phyloP scores from a whole-genome alignment of 1,140 invertebrate species.

The Ridgeia piscesae region DNA sequence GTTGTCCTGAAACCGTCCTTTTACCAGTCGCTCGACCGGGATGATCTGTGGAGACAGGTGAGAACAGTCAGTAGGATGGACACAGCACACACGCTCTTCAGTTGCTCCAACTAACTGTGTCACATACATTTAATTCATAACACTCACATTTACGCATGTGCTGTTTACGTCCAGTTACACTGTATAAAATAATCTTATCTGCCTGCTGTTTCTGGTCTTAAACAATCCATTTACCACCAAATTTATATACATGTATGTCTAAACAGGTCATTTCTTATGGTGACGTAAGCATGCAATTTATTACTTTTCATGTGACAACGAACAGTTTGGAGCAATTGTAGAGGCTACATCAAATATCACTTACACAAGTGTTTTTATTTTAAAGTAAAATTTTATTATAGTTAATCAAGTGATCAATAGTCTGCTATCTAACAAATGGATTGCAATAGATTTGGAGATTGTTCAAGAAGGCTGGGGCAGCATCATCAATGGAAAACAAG shows the following conservation, averaged over 20 bases:
- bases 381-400: not conserved
- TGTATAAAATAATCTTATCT: too few species aligned
- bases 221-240: not conserved
- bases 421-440: not conserved
- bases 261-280: not conserved
- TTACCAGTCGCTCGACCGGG: constrained; percentile 95
- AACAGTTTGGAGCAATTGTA: not conserved
- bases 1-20: constrained; percentile 94
- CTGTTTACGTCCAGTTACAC: too few species aligned
- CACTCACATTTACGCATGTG: not conserved
- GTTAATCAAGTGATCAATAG: not conserved
- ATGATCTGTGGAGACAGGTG: constrained; percentile 74
- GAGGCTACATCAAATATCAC: not conserved
- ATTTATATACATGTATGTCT: not conserved
- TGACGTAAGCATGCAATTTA: not conserved
- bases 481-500: not conserved
- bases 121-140: not conserved
- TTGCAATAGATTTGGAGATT: not conserved
- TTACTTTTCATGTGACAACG: not conserved
- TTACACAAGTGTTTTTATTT: not conserved
- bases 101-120: not conserved
- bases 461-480: not conserved
- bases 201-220: too few species aligned
- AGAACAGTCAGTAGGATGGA: not conserved
- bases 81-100: not conserved